Percentiles rank a stretch among this genome's conserved stretches.
phyloP scores from a whole-genome alignment of 2,888 invertebrate genomes.

The Nasonia oneida region DNA sequence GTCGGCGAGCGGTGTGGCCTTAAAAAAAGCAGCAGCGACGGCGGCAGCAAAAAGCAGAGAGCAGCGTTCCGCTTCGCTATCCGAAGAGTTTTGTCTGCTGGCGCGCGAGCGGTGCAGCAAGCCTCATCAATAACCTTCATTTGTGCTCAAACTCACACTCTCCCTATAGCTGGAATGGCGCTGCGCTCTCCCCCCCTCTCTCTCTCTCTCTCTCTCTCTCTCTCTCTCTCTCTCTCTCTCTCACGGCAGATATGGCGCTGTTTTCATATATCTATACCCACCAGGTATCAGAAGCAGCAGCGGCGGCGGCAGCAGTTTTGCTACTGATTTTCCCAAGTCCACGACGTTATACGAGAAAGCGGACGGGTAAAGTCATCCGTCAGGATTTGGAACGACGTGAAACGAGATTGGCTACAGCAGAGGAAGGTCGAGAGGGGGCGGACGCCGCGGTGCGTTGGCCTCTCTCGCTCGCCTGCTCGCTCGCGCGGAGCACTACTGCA shows the following conservation, averaged over 20 bases:
- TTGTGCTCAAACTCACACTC: conserved; percentile 32
- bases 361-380: conserved; percentile 65
- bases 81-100: conserved; percentile 6
- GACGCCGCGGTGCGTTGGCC: conserved; percentile 1
- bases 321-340: conserved; percentile 56
- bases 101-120: background rate
- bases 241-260: background rate
- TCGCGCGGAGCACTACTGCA: conserved; percentile 12
- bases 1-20: background rate
- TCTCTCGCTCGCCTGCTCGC: background rate
- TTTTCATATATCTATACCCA: conserved; percentile 1
- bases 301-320: conserved; percentile 28
- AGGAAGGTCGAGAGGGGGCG: conserved; percentile 13
- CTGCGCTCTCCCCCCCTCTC: background rate
- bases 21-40: background rate
- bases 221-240: background rate
- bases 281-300: background rate
- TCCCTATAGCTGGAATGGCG: background rate
- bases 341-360: conserved; percentile 38
- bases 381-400: conserved; percentile 69
- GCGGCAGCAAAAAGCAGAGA: background rate
- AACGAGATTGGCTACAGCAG: conserved; percentile 69
- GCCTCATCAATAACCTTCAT: conserved; percentile 54
- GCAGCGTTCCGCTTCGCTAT: background rate
- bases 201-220: background rate